Percentiles rank a stretch among this genome's conserved stretches.
phyloP scores from a whole-genome alignment of 2,888 invertebrate species.

The Athalia rosae region DNA sequence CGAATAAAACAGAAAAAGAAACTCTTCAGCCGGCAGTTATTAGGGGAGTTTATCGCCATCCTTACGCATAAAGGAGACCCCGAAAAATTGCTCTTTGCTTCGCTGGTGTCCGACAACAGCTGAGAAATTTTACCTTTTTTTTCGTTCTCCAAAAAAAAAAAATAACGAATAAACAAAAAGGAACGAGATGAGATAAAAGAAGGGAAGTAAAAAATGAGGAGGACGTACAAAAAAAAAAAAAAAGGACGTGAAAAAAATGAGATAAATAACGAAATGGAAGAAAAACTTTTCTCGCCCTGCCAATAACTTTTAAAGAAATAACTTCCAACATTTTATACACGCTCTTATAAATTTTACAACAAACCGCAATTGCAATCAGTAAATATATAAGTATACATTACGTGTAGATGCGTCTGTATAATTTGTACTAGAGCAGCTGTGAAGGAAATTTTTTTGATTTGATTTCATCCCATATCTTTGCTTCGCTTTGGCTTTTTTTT shows the following conservation, averaged over 20 bases:
- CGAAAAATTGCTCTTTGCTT: slow-evolving; percentile 28
- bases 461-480: neutral
- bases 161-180: neutral
- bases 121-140: neutral
- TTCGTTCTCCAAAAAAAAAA: too few species aligned
- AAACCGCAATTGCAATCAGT: slow-evolving; percentile 5
- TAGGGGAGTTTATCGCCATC: slow-evolving; percentile 41
- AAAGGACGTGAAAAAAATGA: neutral
- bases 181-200: neutral
- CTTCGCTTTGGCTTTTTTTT: too few species aligned
- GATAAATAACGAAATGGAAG: too few species aligned
- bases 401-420: slow-evolving; percentile 4
- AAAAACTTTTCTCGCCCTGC: slow-evolving; percentile 1
- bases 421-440: neutral
- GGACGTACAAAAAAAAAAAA: neutral
- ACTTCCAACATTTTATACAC: neutral
- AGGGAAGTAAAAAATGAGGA: too few species aligned
- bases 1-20: slow-evolving; percentile 35
- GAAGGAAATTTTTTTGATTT: neutral
- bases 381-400: neutral
- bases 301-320: slow-evolving; percentile 29
- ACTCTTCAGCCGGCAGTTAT: slow-evolving; percentile 42
- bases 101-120: slow-evolving; percentile 24
- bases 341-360: neutral
- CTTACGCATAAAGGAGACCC: slow-evolving; percentile 2